phyloP scores from a whole-genome alignment of 2,888 invertebrate genomes.

The Nowickia ferox region DNA sequence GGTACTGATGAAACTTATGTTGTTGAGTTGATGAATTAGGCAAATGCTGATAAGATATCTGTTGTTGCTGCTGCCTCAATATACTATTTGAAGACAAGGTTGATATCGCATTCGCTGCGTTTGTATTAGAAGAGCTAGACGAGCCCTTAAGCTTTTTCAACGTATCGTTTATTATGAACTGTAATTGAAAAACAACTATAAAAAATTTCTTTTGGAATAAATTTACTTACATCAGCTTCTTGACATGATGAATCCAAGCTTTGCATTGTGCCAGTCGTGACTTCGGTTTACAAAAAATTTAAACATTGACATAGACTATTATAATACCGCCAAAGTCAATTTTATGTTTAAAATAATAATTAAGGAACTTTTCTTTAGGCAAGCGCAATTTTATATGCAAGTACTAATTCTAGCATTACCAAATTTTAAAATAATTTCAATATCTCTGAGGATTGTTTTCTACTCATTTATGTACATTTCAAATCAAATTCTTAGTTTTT shows the following conservation, averaged over 20 bases:
- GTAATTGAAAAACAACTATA: slow-evolving; percentile 38
- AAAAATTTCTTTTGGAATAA: neutral
- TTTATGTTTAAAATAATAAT: slow-evolving; percentile 38
- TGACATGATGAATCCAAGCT: slow-evolving; percentile 87
- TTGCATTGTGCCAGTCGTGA: slow-evolving; percentile 85
- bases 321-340: slow-evolving; percentile 11
- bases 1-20: slow-evolving; percentile 75
- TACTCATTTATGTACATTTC: neutral
- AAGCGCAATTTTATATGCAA: slow-evolving; percentile 24
- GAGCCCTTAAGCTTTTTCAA: slow-evolving; percentile 82
- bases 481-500: neutral
- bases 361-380: slow-evolving; percentile 52
- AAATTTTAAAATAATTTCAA: neutral
- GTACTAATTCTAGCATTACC: neutral
- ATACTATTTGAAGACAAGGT: slow-evolving; percentile 72
- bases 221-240: slow-evolving; percentile 86
- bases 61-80: slow-evolving; percentile 73
- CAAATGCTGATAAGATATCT: slow-evolving; percentile 66
- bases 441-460: neutral
- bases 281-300: slow-evolving; percentile 76
- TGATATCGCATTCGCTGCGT: slow-evolving; percentile 66
- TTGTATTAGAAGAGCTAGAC: slow-evolving; percentile 74
- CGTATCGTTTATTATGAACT: slow-evolving; percentile 83
- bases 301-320: slow-evolving; percentile 76
- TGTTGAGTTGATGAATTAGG: slow-evolving; percentile 56